Base-by-base conservation (phyloP, 2,797 vertebrate genomes). In the Premnoplex brunnescens region DNA sequence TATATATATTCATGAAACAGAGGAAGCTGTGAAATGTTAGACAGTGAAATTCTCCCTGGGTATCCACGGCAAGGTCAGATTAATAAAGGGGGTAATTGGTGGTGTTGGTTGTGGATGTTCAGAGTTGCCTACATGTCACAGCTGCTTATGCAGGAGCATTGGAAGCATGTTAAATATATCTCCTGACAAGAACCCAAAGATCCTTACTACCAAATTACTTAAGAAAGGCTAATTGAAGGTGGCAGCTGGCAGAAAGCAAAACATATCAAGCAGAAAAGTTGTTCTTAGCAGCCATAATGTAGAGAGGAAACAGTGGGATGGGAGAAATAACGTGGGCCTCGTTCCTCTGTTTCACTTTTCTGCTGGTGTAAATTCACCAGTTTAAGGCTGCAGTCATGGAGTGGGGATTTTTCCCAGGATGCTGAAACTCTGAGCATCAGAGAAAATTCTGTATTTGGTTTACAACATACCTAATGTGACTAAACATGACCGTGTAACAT, bases 31-130 rank as follows among this genome's bases (percentile, higher is more conserved):
- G 68, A 94, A 91, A 92, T 84, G 69, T 96, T 85, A 87, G 81
- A 96, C 91, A 92, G 63, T 85, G 55, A 90, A 96, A 89, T 93
- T 94, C 87, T 97, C 96, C 82, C 91, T 81, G 64, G 91, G 37
- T 77, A 91, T 94, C 93, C 71, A 91, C 85, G 44, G 0, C 76
- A 86, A 82, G 59, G 89, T 89, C 10, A 6, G 74, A 87, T 95
- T 97, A 97, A 96, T 95, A 96, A 95, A 80, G 71, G 43, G 55
- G 62, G 41, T 96, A 97, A 97, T 95, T 94, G 93, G 78, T 95
- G 92, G 62, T 95, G 96, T 97, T 95, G 90, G 86, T 82, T 97
- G 92, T 85, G 82, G 91, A 91, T 91, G 93, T 96, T 96, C 78
- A 87, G 83, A 94, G 89, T 79, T 94, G 92, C 86, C 82, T 95